These are phyloP conservation scores for Sclerodermus sp. DNA, from an alignment of 2,888 invertebrate genomes.

Conservation along the genomic window DNA sequence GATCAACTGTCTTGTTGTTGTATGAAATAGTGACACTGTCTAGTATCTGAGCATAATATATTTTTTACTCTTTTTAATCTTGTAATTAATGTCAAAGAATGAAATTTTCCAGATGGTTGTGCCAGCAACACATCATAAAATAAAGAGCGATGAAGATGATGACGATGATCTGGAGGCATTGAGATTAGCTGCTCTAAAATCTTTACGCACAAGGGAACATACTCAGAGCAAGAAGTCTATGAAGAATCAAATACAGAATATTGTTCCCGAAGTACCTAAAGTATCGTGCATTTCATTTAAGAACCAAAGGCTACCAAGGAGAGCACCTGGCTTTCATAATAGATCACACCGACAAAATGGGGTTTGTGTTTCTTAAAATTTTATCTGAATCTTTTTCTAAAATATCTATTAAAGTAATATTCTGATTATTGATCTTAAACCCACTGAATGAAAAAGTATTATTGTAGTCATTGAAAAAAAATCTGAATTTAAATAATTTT, in stretches of 20 bases:
- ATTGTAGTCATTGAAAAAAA: too few species aligned
- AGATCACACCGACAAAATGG: conserved; percentile 41
- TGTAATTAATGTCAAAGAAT: not conserved
- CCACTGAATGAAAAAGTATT: too few species aligned
- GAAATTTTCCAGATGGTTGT: conserved; percentile 30
- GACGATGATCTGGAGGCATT: conserved; percentile 61
- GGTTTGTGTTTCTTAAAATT: conserved; percentile 23
- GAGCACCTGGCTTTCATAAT: conserved; percentile 29
- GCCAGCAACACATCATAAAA: conserved; percentile 29
- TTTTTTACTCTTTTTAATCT: not conserved
- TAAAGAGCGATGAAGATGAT: conserved; percentile 52
- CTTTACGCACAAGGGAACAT: conserved; percentile 45
- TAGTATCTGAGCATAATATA: not conserved
- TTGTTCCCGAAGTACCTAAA: conserved; percentile 24
- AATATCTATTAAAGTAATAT: too few species aligned
- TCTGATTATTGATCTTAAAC: too few species aligned
- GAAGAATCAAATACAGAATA: conserved; percentile 15
- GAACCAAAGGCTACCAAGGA: conserved; percentile 26
- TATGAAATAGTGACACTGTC: too few species aligned
- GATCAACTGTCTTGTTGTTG: too few species aligned
- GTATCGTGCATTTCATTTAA: conserved; percentile 29
- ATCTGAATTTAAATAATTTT: too few species aligned
- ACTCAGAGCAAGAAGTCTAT: conserved; percentile 17
- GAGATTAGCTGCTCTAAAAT: conserved; percentile 59
- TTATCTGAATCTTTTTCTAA: too few species aligned